These are phyloP conservation scores for Malthinus flaveolus DNA, from an alignment of 2,888 invertebrate genomes.

Conservation along the genomic window DNA sequence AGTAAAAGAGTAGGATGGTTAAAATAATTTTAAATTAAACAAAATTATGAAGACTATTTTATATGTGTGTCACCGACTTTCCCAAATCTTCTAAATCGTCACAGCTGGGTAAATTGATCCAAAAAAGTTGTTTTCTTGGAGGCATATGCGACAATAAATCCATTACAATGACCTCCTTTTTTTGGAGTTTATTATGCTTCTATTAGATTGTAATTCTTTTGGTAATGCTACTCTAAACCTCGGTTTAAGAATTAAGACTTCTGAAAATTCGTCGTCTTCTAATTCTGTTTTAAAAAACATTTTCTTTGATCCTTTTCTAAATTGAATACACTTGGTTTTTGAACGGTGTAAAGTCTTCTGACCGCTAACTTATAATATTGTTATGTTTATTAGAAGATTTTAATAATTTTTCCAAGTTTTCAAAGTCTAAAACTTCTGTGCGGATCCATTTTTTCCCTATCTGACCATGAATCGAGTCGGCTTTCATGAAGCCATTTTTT, in stretches of 20 bases:
- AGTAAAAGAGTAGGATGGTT: too few species aligned
- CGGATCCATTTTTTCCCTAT: conserved; percentile 29
- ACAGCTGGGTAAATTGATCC: background rate
- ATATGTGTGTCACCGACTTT: background rate
- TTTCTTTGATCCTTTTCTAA: background rate
- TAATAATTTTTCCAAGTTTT: background rate
- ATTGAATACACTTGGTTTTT: background rate
- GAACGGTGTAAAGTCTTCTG: background rate
- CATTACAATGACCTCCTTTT: background rate
- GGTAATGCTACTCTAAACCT: background rate
- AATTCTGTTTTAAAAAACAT: background rate
- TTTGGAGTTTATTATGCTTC: too few species aligned
- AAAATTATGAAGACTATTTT: too few species aligned
- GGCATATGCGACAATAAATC: background rate
- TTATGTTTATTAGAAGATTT: background rate
- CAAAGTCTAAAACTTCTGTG: background rate
- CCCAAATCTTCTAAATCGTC: too few species aligned
- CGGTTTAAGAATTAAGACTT: background rate
- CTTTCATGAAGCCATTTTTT: conserved; percentile 28
- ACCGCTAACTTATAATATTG: background rate
- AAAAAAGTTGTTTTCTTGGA: background rate
- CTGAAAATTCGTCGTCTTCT: background rate
- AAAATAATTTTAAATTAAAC: too few species aligned
- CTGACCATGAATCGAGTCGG: conserved; percentile 26
- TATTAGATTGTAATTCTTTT: background rate